Base-by-base conservation (phyloP, 2,888 invertebrate genomes). In the Ophion costatus region DNA sequence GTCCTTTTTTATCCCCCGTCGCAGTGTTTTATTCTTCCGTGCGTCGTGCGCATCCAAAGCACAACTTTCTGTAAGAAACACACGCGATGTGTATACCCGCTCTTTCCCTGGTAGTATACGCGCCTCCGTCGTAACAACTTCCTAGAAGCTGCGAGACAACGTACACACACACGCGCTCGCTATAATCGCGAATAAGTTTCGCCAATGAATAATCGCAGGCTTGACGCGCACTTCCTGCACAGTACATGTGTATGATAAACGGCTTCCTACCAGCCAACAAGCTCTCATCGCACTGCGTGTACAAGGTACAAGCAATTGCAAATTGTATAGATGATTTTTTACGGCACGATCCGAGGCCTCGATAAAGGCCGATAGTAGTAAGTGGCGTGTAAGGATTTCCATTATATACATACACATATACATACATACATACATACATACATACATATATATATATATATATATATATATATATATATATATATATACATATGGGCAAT, bases 201-300 rank as follows among this genome's bases (percentile, higher is more conserved):
- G 51, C 79, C 83, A 80, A 83, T 83, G 80, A 80, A 83, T 80
- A 76, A 83, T 83, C 71, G 42, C 80, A 66, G 76, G 79, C 75
- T 80, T 66, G 70, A 76, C 80, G 75, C 67, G 67, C 70, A 57
- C 75, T 83, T 83, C 83, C 83, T 83, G 83, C 76, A 66, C 67
- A 24, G 71, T 78, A 59, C 22, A 61, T 61, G 42, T 78, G 42
- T 78, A 45, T 78, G 51, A 71, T 64, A 22, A 66, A 77, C 71
- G 67, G 45, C 79, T 79, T 79, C 83, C 79, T 69, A 74, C 69
- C 63, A 70, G 33, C 14, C 57, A 38, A 24, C 66, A 29, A 57
- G 17, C 51, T 51, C 11, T 45, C 51, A 57, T 22, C 33, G 20
- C 20, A 42, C 45, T 45, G 74, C 74, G 51, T 51, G 17, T 38